Evolutionary conservation across 2,888 invertebrate species (phyloP), one percentile per base, ranked within the genome.

Genomic region (Ariolimax columbianus): DNA sequence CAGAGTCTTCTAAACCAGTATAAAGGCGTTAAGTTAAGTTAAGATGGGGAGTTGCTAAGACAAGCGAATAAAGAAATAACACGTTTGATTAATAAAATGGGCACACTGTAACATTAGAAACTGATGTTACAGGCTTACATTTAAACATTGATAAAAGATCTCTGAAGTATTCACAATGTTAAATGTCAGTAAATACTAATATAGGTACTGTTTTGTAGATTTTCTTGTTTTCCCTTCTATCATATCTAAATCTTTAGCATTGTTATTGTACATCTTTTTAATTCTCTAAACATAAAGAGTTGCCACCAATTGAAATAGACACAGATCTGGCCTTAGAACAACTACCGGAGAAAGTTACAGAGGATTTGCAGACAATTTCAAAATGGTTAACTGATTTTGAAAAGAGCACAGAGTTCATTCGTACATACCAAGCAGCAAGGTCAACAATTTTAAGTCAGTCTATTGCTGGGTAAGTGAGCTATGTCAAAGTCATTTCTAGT

Each of bases 341-440:
- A 91, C 95, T 97, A 78, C 96, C 97, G 81, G 93, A 96, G 90
- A 95, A 95, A 89, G 96, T 96, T 0, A 94, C 96, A 81, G 96
- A 96, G 82, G 96, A 97, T 89, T 95, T 98, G 91, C 96, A 96
- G 14, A 96, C 96, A 83, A 97, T 98, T 85, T 96, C 98, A 0
- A 96, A 95, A 75, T 98, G 98, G 98, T 95, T 98, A 38, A 96
- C 97, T 90, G 96, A 96, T 87, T 96, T 97, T 93, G 92, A 91
- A n/a, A 95, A 96, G 87, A 95, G 96, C 66, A 96, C 96, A 88
- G 96, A 96, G 91, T 97, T 96, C 91, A 96, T 96, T 88, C 96
- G 96, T 89, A 96, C 97, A 38, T 97, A 97, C 93, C 96, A 96
- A 4, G 95, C 95, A 77, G 96, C 97, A 33, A 95, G 98, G 14